Percentiles rank a stretch among this genome's conserved stretches.
Evolutionary conservation across 2,113 vertebrate species (phyloP).

Genomic region (Nymphicus hollandicus): DNA sequence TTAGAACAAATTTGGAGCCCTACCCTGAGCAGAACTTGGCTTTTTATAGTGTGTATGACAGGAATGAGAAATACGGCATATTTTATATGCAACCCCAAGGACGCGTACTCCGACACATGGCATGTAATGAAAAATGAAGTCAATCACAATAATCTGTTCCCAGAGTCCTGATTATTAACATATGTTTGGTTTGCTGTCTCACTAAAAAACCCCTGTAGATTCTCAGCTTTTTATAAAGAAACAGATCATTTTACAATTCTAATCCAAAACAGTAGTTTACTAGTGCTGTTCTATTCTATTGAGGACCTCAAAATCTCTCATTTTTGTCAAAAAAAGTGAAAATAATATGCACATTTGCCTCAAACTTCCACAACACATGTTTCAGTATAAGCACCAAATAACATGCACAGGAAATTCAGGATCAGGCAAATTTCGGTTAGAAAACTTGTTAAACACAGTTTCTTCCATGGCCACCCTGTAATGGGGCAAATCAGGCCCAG

Average conservation of each 20-base stretch:
- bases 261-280: not conserved
- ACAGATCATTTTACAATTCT: not conserved
- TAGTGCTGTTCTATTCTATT: not conserved
- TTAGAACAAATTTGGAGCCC: not conserved
- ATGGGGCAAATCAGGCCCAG: fast-evolving
- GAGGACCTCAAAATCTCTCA: not conserved
- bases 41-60: not conserved
- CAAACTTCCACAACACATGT: not conserved
- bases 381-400: not conserved
- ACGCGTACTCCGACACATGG: fast-evolving
- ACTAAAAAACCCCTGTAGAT: not conserved
- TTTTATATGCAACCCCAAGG: not conserved
- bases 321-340: not conserved
- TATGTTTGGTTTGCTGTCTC: not conserved
- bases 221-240: not conserved
- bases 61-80: not conserved
- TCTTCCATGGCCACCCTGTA: not conserved
- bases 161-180: not conserved
- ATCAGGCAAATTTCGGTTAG: not conserved
- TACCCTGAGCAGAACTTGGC: not conserved
- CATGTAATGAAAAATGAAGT: not conserved
- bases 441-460: not conserved
- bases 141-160: not conserved
- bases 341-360: not conserved
- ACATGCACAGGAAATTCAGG: not conserved